Base-by-base conservation (phyloP, 2,797 vertebrate genomes). In the Paedocypris micromegethes region DNA sequence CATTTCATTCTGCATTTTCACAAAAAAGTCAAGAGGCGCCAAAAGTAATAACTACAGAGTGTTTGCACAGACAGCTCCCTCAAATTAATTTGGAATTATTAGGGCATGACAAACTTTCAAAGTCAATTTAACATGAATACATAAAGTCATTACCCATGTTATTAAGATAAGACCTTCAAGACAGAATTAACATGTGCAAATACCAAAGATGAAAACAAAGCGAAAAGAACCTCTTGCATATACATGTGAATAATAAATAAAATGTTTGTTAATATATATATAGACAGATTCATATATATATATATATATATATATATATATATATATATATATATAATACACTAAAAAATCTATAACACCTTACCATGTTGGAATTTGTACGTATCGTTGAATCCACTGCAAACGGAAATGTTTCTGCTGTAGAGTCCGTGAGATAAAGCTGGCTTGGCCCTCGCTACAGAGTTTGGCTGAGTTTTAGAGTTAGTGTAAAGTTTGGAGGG, bases 281-380 rank as follows among this genome's bases (percentile, higher is more conserved):
- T 23, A 23, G 1, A 23, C 23, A 1, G 23, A 23, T 23, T 23
- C 23, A 23, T 23, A 23, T 23, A 23, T 23, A 23, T 23, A 23
- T 23, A 23, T 23, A 23, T 23, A 23, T 23, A 23, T 23, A 23
- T 23, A 23, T 23, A 23, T 23, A 23, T 23, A 23, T 23, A 23
- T 23, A 23, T 23, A 23, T 23, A 23, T 23, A 23, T 23, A 23
- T 23, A 23, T 23, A 23, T 23, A 23, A n/a, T 23, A 23, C 23
- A 23, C 23, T 1, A 23, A 23, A 23, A 23, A 23, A 23, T 23
- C 23, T 23, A 23, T 1, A 23, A 23, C 23, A 23, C 58, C 68
- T 75, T 60, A 78, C 77, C 74, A 2, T 76, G 74, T 47, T 92
- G 91, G 58, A 91, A 84, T 81, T 90, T 93, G 0, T 84, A 81